phyloP scores from a whole-genome alignment of 2,888 invertebrate species.

The Polydrusus cervinus region DNA sequence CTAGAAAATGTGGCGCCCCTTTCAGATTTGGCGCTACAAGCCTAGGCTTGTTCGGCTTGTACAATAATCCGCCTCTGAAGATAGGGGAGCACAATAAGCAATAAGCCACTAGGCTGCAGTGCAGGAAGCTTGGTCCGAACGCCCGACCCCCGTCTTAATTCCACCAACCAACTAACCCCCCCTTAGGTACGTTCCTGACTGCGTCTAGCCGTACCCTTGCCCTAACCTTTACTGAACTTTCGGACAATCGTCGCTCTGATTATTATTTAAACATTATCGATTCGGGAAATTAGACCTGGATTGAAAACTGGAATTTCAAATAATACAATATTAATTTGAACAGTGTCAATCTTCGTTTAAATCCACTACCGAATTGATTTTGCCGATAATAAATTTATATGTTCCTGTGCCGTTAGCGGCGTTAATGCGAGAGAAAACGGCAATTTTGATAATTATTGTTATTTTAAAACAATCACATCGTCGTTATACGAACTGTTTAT shows the following conservation, averaged over 20 bases:
- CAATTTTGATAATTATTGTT: not conserved
- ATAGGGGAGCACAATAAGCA: no score
- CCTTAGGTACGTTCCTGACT: no score
- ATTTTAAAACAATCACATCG: not conserved
- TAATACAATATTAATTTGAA: constrained; percentile 17
- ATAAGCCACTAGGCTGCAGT: no score
- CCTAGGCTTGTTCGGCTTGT: no score
- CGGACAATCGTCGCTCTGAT: not conserved
- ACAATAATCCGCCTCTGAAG: no score
- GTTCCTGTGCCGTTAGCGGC: constrained; percentile 1
- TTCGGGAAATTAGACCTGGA: not conserved
- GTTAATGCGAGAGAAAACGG: constrained; percentile 3
- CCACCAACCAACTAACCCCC: no score
- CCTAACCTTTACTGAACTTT: not conserved
- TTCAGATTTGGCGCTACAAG: no score
- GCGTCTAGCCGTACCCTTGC: no score
- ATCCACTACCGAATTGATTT: constrained; percentile 12
- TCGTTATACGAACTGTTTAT: not conserved
- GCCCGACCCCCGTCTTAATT: no score
- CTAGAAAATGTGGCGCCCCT: no score
- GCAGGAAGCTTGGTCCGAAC: no score
- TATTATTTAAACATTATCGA: constrained; percentile 17
- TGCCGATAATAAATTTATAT: constrained; percentile 10
- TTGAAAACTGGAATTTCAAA: constrained; percentile 8
- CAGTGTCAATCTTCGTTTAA: constrained; percentile 14